A percentile compares a stretch with the other conserved stretches of the same genome.
phyloP scores from a whole-genome alignment of 92 coral and sea anemone genomes.

The Zoanthus solanderi region DNA sequence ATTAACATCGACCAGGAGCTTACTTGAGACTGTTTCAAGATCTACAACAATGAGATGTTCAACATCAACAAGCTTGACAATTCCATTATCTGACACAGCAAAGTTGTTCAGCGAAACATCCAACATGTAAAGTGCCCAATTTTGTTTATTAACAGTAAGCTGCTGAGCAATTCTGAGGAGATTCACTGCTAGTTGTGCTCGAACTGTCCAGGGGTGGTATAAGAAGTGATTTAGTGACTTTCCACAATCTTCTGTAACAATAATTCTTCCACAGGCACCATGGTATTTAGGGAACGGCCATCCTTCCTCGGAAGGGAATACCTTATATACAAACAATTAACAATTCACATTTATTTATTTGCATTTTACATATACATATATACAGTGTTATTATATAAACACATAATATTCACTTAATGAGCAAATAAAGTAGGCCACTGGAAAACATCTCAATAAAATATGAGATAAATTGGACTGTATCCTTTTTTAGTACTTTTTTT shows the following conservation, averaged over 20 bases:
- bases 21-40: conserved; percentile 26
- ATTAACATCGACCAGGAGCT: conserved; percentile 11
- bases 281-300: conserved; percentile 85
- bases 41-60: conserved; percentile 82
- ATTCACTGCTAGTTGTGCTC: conserved; percentile 74
- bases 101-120: conserved; percentile 77
- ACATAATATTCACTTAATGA: too few species aligned
- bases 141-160: conserved; percentile 63
- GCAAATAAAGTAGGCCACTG: too few species aligned
- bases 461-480: too few species aligned
- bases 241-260: conserved; percentile 85
- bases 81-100: conserved; percentile 70
- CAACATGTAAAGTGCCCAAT: conserved; percentile 83
- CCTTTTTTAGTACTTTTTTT: too few species aligned
- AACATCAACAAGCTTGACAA: conserved; percentile 75
- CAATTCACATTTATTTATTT: too few species aligned
- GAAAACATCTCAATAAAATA: too few species aligned
- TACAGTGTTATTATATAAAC: too few species aligned
- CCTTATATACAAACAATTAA: conserved; percentile 46
- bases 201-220: conserved; percentile 69
- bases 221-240: conserved; percentile 60
- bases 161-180: conserved; percentile 76
- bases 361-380: too few species aligned
- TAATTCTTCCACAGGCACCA: conserved; percentile 91
- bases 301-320: conserved; percentile 77